A percentile compares a stretch with the other conserved stretches of the same genome.
phyloP scores from a whole-genome alignment of 1,140 invertebrate genomes.

The Papilio xuthus region DNA sequence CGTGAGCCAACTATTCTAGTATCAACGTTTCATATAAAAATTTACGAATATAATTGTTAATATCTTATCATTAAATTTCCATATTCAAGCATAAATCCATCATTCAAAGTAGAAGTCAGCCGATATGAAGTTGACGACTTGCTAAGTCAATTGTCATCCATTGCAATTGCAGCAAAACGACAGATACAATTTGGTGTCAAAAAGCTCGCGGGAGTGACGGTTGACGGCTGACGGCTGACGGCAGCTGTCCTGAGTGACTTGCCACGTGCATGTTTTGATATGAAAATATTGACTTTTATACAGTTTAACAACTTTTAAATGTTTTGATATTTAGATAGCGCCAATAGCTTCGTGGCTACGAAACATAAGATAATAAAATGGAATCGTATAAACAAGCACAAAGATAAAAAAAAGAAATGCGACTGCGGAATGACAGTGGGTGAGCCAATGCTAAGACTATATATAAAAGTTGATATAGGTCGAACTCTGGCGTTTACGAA shows the following conservation, averaged over 20 bases:
- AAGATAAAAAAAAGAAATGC: neutral
- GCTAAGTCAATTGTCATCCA: constrained; percentile 51
- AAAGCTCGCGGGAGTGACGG: constrained; percentile 46
- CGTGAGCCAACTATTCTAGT: too few species aligned
- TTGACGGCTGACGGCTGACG: constrained; percentile 43
- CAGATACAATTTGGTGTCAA: constrained; percentile 60
- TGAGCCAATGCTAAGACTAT: too few species aligned
- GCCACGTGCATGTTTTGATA: neutral
- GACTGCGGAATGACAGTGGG: too few species aligned
- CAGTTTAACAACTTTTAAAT: neutral
- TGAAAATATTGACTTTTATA: neutral
- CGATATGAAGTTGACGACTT: neutral
- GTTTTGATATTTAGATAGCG: neutral
- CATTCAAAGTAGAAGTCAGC: constrained; percentile 1
- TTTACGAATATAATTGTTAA: neutral
- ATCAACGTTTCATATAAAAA: too few species aligned
- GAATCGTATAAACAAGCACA: neutral
- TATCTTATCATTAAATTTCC: neutral
- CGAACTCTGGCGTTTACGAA: neutral
- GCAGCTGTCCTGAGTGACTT: neutral
- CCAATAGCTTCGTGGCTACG: neutral
- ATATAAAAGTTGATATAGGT: too few species aligned
- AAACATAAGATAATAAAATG: neutral
- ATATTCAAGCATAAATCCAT: neutral
- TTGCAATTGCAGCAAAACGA: constrained; percentile 41